These are phyloP conservation scores for Nasonia giraulti DNA, from an alignment of 1,140 invertebrate genomes.

Conservation along the genomic window DNA sequence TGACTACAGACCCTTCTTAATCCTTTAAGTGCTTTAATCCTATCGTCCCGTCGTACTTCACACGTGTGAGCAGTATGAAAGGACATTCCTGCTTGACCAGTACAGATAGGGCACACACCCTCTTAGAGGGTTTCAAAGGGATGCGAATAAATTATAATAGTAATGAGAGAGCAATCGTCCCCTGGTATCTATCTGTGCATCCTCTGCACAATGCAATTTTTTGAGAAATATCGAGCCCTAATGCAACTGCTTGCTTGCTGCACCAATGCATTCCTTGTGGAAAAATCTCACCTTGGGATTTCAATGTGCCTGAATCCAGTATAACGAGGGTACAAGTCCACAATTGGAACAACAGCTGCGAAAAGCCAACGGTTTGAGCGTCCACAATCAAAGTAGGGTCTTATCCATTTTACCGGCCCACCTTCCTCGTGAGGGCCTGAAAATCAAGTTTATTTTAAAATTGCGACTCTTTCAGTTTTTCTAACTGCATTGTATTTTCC, in stretches of 20 bases:
- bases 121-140: constrained; percentile 53
- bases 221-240: constrained; percentile 55
- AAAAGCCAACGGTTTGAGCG: constrained; percentile 97
- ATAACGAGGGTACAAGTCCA: constrained; percentile 96
- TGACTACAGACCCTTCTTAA: constrained; percentile 48
- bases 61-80: constrained; percentile 51
- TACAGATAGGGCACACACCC: constrained; percentile 58
- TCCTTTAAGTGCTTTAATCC: constrained; percentile 55
- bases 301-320: constrained; percentile 96
- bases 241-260: constrained; percentile 40
- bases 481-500: constrained; percentile 31
- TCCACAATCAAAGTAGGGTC: constrained; percentile 97
- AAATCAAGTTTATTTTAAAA: constrained; percentile 50
- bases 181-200: constrained; percentile 55
- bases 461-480: constrained; percentile 41
- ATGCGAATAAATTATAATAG: constrained; percentile 59
- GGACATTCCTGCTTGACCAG: constrained; percentile 59
- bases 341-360: constrained; percentile 93
- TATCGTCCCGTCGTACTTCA: constrained; percentile 49
- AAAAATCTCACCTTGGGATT: constrained; percentile 89
- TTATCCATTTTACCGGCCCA: constrained; percentile 94
- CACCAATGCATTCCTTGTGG: constrained; percentile 21
- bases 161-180: constrained; percentile 59
- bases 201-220: constrained; percentile 57
- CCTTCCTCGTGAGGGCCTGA: constrained; percentile 87